Conservation (phyloP, 2,888 invertebrate species). For the Tyria jacobaeae region DNA sequence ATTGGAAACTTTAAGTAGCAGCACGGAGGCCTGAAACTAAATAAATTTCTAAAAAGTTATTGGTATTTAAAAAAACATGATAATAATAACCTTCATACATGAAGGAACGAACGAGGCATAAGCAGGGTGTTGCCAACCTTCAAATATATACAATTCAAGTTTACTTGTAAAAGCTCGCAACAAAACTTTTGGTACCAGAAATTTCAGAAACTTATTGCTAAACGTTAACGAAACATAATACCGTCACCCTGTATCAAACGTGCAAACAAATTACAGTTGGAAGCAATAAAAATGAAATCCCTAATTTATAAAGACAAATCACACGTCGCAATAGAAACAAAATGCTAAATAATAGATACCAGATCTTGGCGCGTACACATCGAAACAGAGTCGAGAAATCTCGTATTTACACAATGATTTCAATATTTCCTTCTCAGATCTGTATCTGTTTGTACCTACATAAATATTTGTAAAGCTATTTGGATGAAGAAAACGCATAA, state of each 20-base stretch:
- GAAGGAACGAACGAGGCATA: too few relatives aligned
- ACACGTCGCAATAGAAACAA: conserved; percentile 34
- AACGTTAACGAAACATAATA: conserved; percentile 4
- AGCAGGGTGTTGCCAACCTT: too few relatives aligned
- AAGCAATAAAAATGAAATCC: conserved; percentile 29
- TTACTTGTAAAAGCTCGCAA: too few relatives aligned
- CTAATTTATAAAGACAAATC: conserved; percentile 24
- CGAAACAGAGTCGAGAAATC: conserved; percentile 8
- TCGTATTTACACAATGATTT: conserved; percentile 18
- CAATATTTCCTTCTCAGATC: too few relatives aligned
- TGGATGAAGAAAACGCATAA: neutral
- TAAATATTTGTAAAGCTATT: neutral
- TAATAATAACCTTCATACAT: too few relatives aligned
- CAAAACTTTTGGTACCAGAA: neutral
- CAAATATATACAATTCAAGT: too few relatives aligned
- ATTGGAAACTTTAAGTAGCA: too few relatives aligned
- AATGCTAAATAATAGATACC: conserved; percentile 29
- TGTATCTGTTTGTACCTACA: neutral
- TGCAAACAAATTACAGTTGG: conserved; percentile 18
- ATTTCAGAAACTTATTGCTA: neutral
- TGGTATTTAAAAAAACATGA: too few relatives aligned
- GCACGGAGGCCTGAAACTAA: too few relatives aligned
- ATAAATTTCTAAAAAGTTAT: too few relatives aligned
- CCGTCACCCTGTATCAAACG: conserved; percentile 1
- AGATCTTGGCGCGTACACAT: conserved; percentile 17